These are phyloP conservation scores for Corella eumyota DNA, from an alignment of 23 tunicate genomes.

Conservation along the genomic window DNA sequence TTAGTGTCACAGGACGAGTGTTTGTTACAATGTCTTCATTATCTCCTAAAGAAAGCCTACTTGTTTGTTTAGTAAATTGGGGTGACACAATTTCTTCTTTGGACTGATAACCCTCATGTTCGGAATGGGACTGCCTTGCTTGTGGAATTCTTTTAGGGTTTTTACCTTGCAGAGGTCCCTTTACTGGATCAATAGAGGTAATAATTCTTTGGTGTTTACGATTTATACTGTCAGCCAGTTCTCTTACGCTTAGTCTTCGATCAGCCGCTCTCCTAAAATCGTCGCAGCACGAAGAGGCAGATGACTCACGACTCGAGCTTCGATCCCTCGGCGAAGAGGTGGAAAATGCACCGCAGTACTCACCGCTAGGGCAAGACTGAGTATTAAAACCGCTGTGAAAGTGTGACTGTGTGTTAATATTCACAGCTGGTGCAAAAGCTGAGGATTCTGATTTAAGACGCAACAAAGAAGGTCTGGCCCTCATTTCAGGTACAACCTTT, in stretches of 20 bases:
- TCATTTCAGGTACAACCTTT: too few relatives aligned
- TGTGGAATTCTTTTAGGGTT: neutral
- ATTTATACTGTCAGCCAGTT: constrained; percentile 79
- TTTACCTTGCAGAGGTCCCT: neutral
- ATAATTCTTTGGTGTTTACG: constrained; percentile 33
- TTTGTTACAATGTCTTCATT: constrained; percentile 17
- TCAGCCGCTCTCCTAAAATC: constrained; percentile 46
- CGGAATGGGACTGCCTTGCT: neutral
- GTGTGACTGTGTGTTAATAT: neutral
- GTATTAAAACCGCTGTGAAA: neutral
- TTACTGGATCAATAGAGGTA: neutral
- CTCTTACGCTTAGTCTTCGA: constrained; percentile 62
- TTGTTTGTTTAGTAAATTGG: neutral
- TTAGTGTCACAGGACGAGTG: constrained; percentile 30
- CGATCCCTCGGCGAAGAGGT: constrained; percentile 49
- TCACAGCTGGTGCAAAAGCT: constrained; percentile 26
- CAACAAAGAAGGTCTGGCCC: constrained; percentile 72
- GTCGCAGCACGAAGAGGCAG: constrained; percentile 50
- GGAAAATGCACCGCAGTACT: constrained; percentile 4
- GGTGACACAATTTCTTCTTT: neutral
- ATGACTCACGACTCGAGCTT: constrained; percentile 80
- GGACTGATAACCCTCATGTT: neutral
- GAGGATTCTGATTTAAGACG: constrained; percentile 69
- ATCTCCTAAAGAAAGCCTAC: too few relatives aligned
- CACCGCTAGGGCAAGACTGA: neutral